Evolutionary conservation across 2,797 vertebrate species (phyloP), one percentile per base, ranked within the genome.

Genomic region (Brachyalestes nurse): DNA sequence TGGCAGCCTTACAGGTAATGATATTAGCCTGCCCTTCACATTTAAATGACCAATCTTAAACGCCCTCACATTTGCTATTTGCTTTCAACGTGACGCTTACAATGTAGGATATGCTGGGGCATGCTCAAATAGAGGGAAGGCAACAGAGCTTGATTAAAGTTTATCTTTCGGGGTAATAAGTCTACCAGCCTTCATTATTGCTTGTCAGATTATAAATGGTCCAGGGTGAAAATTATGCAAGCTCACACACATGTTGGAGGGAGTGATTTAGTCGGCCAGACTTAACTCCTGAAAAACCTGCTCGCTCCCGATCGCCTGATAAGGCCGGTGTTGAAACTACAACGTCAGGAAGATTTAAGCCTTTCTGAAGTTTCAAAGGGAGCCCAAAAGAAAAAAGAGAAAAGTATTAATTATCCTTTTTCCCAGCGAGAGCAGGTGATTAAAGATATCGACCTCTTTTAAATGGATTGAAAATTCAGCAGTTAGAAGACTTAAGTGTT

Each of bases 201-300:
- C 92, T 92, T 95, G 93, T 94, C 94, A 95, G 93, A 92, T 94
- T 92, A 92, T 93, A 93, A 94, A 95, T 91, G 92, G 89, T 88
- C 91, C 92, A 78, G 72, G 80, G 79, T 90, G 91, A 88, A 93
- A 87, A 89, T 93, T 93, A 93, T 93, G 92, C 92, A 89, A 83
- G 90, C 92, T 93, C 93, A 91, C 89, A 92, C 88, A 90, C 87
- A 90, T 91, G 89, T 92, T 92, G 87, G 90, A 89, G 87, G 86
- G 77, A 89, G 84, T 91, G 89, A 91, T 91, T 92, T 88, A 88
- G 90, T 92, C 76, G 85, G 79, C 85, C 85, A 85, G 67, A 73
- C 83, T 82, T 69, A 86, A 84, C 87, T 90, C 80, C 83, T 84
- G 72, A 89, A 85, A 92, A 92, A 34, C 85, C 88, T 89, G 88